phyloP scores from a whole-genome alignment of 2,888 invertebrate genomes.

The Geotrupes spiniger region DNA sequence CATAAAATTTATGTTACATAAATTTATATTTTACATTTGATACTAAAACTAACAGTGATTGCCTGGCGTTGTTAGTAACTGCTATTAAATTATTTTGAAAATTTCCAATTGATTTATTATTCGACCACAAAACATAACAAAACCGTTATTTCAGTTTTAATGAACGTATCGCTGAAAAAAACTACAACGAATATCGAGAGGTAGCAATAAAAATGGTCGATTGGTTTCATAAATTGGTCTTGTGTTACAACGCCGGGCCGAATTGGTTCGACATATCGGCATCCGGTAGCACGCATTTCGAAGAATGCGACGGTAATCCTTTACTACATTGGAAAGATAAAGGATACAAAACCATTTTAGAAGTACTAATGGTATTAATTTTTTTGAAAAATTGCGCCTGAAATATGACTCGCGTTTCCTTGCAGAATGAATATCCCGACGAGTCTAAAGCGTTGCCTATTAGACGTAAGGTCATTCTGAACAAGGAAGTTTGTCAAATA shows the following conservation, averaged over 20 bases:
- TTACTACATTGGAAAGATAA: conserved; percentile 71
- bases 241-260: conserved; percentile 58
- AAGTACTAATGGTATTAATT: conserved; percentile 62
- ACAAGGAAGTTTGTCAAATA: conserved; percentile 43
- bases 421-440: conserved; percentile 42
- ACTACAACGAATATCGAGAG: conserved; percentile 22
- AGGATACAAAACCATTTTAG: conserved; percentile 67
- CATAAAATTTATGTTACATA: too few relatives aligned
- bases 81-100: too few relatives aligned
- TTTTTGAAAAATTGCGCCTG: neutral
- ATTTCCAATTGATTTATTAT: too few relatives aligned
- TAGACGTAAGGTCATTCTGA: conserved; percentile 41
- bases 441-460: conserved; percentile 33
- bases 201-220: conserved; percentile 36
- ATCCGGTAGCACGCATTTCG: conserved; percentile 59
- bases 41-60: too few relatives aligned
- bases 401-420: neutral
- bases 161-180: conserved; percentile 27
- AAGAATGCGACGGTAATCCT: conserved; percentile 68
- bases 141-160: conserved; percentile 36
- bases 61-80: too few relatives aligned
- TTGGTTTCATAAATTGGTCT: conserved; percentile 42
- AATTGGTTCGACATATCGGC: conserved; percentile 67
- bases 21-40: too few relatives aligned
- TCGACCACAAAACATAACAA: too few relatives aligned